These are phyloP conservation scores for Plemyria rubiginata DNA, from an alignment of 2,888 invertebrate species.

Conservation along the genomic window DNA sequence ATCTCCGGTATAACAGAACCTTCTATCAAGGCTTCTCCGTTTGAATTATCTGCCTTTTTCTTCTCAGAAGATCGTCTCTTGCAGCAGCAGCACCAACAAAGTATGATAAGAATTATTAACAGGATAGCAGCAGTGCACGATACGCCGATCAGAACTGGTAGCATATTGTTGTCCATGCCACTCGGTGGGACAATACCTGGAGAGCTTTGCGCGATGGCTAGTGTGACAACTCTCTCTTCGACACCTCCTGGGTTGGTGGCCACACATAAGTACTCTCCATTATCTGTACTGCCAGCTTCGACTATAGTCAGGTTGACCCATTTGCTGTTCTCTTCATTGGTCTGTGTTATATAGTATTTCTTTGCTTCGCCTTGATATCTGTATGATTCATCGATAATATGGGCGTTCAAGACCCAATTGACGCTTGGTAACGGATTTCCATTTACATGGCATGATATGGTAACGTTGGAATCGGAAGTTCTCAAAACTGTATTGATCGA, in stretches of 20 bases:
- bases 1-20: conserved; percentile 92
- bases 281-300: conserved; percentile 86
- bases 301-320: conserved; percentile 90
- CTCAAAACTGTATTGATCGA: conserved; percentile 85
- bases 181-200: conserved; percentile 75
- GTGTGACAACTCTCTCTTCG: conserved; percentile 89
- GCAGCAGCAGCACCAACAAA: conserved; percentile 86
- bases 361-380: conserved; percentile 79
- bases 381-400: conserved; percentile 83
- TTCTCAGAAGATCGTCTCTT: conserved; percentile 82
- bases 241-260: conserved; percentile 93
- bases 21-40: conserved; percentile 89
- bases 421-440: conserved; percentile 92
- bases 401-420: conserved; percentile 89
- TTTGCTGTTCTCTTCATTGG: conserved; percentile 68
- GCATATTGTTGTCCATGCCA: conserved; percentile 83
- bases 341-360: conserved; percentile 75
- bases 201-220: conserved; percentile 78
- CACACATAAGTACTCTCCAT: conserved; percentile 91
- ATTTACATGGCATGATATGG: conserved; percentile 89
- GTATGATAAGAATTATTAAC: conserved; percentile 75
- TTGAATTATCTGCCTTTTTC: conserved; percentile 85
- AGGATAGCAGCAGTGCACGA: conserved; percentile 78
- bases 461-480: conserved; percentile 87
- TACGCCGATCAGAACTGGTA: conserved; percentile 83